Evolutionary conservation across 2,888 invertebrate genomes (phyloP).

Genomic region (Thyatira batis): DNA sequence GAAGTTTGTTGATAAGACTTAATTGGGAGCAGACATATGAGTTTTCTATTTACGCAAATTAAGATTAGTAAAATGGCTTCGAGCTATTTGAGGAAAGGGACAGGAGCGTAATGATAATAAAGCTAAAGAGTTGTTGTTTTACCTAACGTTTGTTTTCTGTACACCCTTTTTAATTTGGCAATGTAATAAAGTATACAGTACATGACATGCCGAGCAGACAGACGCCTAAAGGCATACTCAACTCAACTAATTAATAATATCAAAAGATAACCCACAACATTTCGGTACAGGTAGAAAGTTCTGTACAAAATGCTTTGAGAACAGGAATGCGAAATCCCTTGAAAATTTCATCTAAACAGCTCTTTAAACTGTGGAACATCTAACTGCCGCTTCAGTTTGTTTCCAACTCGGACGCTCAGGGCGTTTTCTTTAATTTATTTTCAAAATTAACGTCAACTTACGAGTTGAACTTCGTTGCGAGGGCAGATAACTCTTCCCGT

Average conservation of each 20-base stretch:
- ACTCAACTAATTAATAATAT: slow-evolving; percentile 37
- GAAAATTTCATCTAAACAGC: slow-evolving; percentile 68
- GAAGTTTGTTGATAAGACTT: not conserved
- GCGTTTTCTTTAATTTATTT: slow-evolving; percentile 71
- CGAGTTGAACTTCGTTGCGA: slow-evolving; percentile 35
- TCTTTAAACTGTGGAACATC: slow-evolving; percentile 56
- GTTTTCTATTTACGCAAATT: not conserved
- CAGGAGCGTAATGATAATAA: too few species aligned
- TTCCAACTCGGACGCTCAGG: slow-evolving; percentile 54
- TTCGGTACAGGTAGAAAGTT: slow-evolving; percentile 54
- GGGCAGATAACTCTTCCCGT: slow-evolving; percentile 32
- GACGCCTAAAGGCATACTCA: slow-evolving; percentile 6
- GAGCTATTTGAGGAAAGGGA: not conserved
- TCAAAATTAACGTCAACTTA: slow-evolving; percentile 59
- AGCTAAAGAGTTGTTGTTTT: not conserved
- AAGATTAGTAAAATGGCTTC: not conserved
- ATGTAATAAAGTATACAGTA: not conserved
- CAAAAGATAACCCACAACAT: slow-evolving; percentile 52
- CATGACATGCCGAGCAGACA: not conserved
- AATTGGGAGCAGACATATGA: not conserved
- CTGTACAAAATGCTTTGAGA: slow-evolving; percentile 53
- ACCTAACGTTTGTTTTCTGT: not conserved
- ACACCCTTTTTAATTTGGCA: not conserved
- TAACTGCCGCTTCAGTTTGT: slow-evolving; percentile 57
- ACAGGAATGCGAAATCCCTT: slow-evolving; percentile 62